phyloP scores from a whole-genome alignment of 2,113 vertebrate genomes.

The Alaudala cheleensis region DNA sequence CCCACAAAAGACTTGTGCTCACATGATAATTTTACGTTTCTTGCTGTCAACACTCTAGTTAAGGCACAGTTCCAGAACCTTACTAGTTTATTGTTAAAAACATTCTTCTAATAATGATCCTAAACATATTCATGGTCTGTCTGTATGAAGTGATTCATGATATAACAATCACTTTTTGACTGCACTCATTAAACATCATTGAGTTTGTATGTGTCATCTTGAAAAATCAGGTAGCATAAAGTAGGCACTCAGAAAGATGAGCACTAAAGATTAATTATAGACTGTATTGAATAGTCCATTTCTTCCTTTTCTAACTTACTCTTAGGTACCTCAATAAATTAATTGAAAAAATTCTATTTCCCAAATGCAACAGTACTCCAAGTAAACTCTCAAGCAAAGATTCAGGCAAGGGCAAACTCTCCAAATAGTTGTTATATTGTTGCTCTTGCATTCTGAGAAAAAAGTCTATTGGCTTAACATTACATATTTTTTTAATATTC shows the following conservation, averaged over 20 bases:
- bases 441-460: background rate
- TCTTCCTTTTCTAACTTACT: background rate
- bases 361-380: background rate
- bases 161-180: background rate
- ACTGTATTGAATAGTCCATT: background rate
- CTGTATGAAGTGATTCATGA: background rate
- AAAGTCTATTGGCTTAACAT: background rate
- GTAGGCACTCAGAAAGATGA: background rate
- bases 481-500: background rate
- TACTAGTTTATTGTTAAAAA: background rate
- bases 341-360: background rate
- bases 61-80: background rate
- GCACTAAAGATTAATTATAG: conserved; percentile 2
- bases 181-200: too few species aligned
- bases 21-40: background rate
- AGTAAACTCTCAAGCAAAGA: background rate
- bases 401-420: background rate
- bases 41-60: background rate
- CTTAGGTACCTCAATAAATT: background rate
- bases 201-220: too few species aligned
- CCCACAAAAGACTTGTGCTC: background rate
- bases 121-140: background rate
- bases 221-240: too few species aligned
- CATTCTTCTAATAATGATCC: background rate
- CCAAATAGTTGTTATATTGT: background rate